phyloP scores from a whole-genome alignment of 2,888 invertebrate genomes.

The Auanema sp. region DNA sequence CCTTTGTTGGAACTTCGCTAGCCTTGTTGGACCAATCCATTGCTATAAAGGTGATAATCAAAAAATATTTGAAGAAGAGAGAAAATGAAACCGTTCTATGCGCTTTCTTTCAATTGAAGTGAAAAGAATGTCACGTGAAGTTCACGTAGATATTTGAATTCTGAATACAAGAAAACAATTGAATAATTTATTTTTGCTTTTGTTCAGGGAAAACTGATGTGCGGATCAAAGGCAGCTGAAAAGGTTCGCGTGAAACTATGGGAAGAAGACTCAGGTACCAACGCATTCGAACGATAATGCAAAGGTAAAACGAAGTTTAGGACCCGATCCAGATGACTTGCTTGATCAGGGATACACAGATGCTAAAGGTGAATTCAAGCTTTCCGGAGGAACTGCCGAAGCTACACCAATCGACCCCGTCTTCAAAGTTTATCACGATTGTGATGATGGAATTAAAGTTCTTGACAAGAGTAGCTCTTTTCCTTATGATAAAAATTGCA shows the following conservation, averaged over 20 bases:
- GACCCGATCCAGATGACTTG: slow-evolving; percentile 39
- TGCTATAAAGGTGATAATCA: slow-evolving; percentile 26
- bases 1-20: slow-evolving; percentile 19
- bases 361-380: slow-evolving; percentile 36
- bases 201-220: slow-evolving; percentile 39
- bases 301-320: background rate
- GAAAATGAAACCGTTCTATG: too few species aligned
- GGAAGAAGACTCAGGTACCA: slow-evolving; percentile 41
- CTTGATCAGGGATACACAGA: slow-evolving; percentile 50
- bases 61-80: too few species aligned
- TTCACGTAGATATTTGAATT: too few species aligned
- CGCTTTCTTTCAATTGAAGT: too few species aligned
- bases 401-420: slow-evolving; percentile 48
- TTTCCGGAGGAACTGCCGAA: slow-evolving; percentile 42
- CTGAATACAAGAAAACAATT: too few species aligned
- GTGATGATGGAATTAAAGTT: slow-evolving; percentile 45
- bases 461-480: background rate
- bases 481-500: slow-evolving; percentile 4
- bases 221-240: slow-evolving; percentile 38
- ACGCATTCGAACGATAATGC: too few species aligned
- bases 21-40: slow-evolving; percentile 52
- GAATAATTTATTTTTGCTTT: too few species aligned
- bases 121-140: too few species aligned
- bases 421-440: slow-evolving; percentile 51
- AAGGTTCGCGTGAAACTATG: slow-evolving; percentile 49